phyloP scores from a whole-genome alignment of 2,113 vertebrate species.

The Oryzias curvinotus region DNA sequence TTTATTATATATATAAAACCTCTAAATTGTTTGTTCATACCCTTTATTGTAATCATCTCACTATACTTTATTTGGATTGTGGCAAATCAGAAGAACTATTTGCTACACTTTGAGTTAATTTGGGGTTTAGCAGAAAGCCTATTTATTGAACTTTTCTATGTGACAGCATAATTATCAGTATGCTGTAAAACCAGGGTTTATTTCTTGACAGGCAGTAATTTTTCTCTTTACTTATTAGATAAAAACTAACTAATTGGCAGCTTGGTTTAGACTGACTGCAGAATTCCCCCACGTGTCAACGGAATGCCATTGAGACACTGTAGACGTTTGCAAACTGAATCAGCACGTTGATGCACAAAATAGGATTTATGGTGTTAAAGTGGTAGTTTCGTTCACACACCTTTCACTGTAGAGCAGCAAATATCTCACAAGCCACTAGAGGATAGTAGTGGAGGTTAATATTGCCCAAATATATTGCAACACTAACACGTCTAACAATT shows the following conservation, averaged over 20 bases:
- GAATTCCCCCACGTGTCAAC: neutral
- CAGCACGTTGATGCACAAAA: neutral
- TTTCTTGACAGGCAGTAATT: neutral
- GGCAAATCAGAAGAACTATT: neutral
- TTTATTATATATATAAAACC: no score
- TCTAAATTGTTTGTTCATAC: no score
- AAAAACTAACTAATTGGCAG: neutral
- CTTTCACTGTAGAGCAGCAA: no score
- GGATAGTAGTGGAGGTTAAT: no score
- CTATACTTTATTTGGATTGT: neutral
- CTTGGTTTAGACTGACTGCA: neutral
- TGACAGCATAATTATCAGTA: neutral
- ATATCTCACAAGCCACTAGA: no score
- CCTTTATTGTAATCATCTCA: no score
- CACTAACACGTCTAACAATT: no score
- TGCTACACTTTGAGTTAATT: conserved; percentile 3
- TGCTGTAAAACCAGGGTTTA: neutral
- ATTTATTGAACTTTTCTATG: neutral
- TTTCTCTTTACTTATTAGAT: neutral
- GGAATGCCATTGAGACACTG: neutral
- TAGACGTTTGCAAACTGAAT: neutral
- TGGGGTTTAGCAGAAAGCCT: neutral
- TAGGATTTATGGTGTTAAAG: no score
- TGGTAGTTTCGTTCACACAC: no score
- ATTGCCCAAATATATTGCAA: no score